Evolutionary conservation across 2,888 invertebrate species (phyloP), one percentile per base, ranked within the genome.

Genomic region (Nowickia ferox): DNA sequence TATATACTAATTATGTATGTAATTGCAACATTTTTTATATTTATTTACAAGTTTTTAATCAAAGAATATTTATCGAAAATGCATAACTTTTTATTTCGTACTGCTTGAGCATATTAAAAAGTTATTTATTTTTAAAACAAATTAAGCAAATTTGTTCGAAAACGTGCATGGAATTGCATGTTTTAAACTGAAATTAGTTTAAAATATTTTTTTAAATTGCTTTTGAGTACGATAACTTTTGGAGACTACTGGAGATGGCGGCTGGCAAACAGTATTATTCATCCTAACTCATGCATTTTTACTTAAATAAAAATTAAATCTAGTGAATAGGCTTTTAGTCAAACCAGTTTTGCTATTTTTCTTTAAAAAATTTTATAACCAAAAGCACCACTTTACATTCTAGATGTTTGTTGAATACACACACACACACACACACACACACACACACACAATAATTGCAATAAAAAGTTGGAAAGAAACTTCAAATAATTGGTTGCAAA

Each of bases 401-500:
- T n/a, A 48, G 15, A 30, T 1, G 8, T 40, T 40, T 61, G 61
- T 40, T 30, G n/a, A 30, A 72, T 30, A 6, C 30, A 30, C 30
- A 30, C 30, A 30, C 30, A n/a, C n/a, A n/a, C n/a, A n/a, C n/a
- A n/a, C n/a, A n/a, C n/a, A n/a, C n/a, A n/a, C n/a, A n/a, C n/a
- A n/a, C n/a, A n/a, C n/a, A n/a, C n/a, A 46, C 30, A 10, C 6
- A 38, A 61, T 15, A 55, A 75, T 68, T 78, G 68, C 77, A 77
- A n/a, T 17, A 19, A 53, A 22, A 65, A 38, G 46, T 48, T 57
- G 15, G 38, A 30, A 55, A 68, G 19, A 10, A 19, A 15, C 40
- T 65, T n/a, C 40, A 13, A 51, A 40, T 17, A 55, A 72, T 42
- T 53, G 4, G 17, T 22, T 19, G 19, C 65, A 65, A 63, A 72